Base-by-base conservation (phyloP, 2,888 invertebrate species). In the Eledona agricola region DNA sequence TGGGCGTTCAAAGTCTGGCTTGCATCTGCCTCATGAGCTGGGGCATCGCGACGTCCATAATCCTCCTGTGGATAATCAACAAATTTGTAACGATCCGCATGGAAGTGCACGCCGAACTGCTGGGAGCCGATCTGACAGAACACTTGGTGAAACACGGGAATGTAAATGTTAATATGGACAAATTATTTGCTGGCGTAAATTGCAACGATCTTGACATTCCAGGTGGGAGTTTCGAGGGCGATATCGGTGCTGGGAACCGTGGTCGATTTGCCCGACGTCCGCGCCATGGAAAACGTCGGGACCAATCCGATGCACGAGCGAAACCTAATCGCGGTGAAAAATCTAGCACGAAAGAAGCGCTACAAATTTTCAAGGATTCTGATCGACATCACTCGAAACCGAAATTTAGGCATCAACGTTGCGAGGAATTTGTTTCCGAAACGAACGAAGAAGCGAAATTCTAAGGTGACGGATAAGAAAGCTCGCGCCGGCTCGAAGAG, bases 41-140 rank as follows among this genome's bases (percentile, higher is more conserved):
- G 95, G 89, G 90, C 2, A 81, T 86, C 32, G 65, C 80, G 4
- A 81, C 86, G 1, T 91, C 94, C 0, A 81, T 88, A 65, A 63
- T 83, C 1, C 72, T 95, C 4, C 80, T 96, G 13, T 93, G 89
- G 85, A 77, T 87, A 16, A 86, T 93, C 9, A 86, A 93, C 72
- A 85, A 83, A 72, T 77, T 92, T 9, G 78, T 93, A 63, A 87
- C 90, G 0, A 91, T 96, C 53, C 82, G 96, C 6, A 92, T 95
- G 93, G 84, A 87, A 46, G 83, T 88, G 0, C 87, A 90, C 64
- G 90, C 92, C 37, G 95, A 96, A 75, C 77, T 93, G 29, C 77
- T 95, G 6, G 95, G 95, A 0, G 94, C 95, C 0, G 95, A 96
- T 77, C 79, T 94, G 17, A 88, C 89, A 1, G 95, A 96, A 70